phyloP scores from a whole-genome alignment of 2,113 vertebrate species.

The Anarhynchus alexandrinus region DNA sequence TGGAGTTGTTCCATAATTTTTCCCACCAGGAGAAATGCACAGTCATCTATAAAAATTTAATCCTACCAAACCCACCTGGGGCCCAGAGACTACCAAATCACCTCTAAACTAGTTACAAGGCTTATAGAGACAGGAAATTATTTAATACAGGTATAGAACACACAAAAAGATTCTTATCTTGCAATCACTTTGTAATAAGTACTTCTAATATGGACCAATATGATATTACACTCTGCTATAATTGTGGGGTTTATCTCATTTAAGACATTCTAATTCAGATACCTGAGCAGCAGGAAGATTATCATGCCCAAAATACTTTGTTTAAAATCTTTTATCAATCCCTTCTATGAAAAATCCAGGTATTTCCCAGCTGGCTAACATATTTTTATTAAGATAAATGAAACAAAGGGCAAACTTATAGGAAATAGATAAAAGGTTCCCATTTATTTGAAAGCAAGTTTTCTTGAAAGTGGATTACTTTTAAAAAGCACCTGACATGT shows the following conservation, averaged over 20 bases:
- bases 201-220: not conserved
- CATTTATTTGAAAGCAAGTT: not conserved
- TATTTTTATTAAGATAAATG: not conserved
- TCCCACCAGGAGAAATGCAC: not conserved
- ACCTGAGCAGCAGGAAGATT: not conserved
- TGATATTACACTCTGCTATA: not conserved
- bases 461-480: not conserved
- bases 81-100: not conserved
- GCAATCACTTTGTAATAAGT: not conserved
- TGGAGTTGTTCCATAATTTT: not conserved
- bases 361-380: not conserved
- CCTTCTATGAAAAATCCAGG: not conserved
- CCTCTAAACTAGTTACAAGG: not conserved
- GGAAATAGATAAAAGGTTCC: not conserved
- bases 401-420: not conserved
- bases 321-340: not conserved
- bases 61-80: not conserved
- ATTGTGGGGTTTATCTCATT: not conserved
- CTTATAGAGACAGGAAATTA: not conserved
- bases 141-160: not conserved
- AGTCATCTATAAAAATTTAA: not conserved
- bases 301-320: not conserved
- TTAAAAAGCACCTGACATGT: not conserved
- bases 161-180: not conserved
- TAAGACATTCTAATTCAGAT: not conserved